phyloP scores from a whole-genome alignment of 2,797 vertebrate genomes.

The Phrynocephalus guinanensis region DNA sequence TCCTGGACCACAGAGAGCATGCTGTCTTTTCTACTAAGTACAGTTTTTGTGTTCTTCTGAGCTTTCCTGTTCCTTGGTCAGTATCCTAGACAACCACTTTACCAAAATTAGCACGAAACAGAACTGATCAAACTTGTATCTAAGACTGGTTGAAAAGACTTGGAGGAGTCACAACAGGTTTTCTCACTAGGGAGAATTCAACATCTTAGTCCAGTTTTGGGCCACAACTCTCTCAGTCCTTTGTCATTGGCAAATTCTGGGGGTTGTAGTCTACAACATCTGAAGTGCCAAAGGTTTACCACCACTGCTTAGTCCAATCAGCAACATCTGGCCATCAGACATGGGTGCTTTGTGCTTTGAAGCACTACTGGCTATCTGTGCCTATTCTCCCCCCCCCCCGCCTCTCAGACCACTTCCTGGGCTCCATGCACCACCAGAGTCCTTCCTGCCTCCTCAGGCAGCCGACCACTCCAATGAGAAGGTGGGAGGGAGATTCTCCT shows the following conservation, averaged over 20 bases:
- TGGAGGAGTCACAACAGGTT: not conserved
- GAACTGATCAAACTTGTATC: not conserved
- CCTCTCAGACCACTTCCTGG: too few species aligned
- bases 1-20: not conserved
- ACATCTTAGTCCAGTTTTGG: not conserved
- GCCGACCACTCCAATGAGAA: too few species aligned
- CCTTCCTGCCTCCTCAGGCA: too few species aligned
- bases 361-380: too few species aligned
- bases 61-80: not conserved
- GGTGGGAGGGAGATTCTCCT: too few species aligned
- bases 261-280: too few species aligned
- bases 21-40: not conserved
- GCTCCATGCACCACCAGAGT: too few species aligned
- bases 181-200: not conserved
- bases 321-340: not conserved
- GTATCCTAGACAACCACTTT: not conserved
- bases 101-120: not conserved
- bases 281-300: too few species aligned
- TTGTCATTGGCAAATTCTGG: too few species aligned
- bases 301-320: not conserved
- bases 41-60: not conserved
- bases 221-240: too few species aligned
- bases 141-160: not conserved
- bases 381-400: too few species aligned
- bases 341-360: too few species aligned